These are phyloP conservation scores for Chaenocephalus aceratus DNA, from an alignment of 2,113 vertebrate genomes.

Conservation along the genomic window DNA sequence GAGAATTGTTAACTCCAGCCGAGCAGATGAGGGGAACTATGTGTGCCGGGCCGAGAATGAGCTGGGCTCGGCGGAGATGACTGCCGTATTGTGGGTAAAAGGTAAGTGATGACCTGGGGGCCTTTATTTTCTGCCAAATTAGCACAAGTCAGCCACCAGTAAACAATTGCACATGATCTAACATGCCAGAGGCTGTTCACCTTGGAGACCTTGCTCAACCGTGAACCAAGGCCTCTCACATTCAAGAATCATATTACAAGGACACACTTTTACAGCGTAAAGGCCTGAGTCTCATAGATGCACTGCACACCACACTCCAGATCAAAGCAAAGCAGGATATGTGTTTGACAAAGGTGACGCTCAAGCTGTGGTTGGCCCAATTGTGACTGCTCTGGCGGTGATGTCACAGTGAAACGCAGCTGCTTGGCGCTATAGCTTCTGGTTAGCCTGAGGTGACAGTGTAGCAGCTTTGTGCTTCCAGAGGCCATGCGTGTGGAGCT, in stretches of 20 bases:
- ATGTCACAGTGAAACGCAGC: constrained; percentile 40
- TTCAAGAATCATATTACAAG: constrained; percentile 75
- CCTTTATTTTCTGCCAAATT: constrained; percentile 80
- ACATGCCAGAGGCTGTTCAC: too few relatives aligned
- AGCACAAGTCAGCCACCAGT: constrained; percentile 71
- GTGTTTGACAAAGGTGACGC: constrained; percentile 41
- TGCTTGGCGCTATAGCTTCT: constrained; percentile 31
- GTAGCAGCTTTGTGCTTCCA: constrained; percentile 81
- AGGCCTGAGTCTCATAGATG: constrained; percentile 31
- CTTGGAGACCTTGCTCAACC: constrained; percentile 70
- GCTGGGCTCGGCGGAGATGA: constrained; percentile 93
- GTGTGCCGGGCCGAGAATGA: constrained; percentile 91
- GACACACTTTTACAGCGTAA: constrained; percentile 48
- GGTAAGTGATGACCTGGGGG: constrained; percentile 85
- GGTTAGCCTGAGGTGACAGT: constrained; percentile 77
- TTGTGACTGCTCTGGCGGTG: constrained; percentile 14
- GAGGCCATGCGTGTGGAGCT: constrained; percentile 95
- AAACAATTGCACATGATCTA: too few relatives aligned
- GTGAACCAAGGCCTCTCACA: constrained; percentile 73
- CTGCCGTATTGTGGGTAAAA: constrained; percentile 91
- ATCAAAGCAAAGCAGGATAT: constrained; percentile 40
- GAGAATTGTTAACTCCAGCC: constrained; percentile 91
- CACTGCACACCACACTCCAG: constrained; percentile 24
- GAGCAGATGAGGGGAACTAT: constrained; percentile 92
- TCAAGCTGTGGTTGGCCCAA: constrained; percentile 1